phyloP scores from a whole-genome alignment of 2,888 invertebrate genomes.

The Eupithecia abbreviata region DNA sequence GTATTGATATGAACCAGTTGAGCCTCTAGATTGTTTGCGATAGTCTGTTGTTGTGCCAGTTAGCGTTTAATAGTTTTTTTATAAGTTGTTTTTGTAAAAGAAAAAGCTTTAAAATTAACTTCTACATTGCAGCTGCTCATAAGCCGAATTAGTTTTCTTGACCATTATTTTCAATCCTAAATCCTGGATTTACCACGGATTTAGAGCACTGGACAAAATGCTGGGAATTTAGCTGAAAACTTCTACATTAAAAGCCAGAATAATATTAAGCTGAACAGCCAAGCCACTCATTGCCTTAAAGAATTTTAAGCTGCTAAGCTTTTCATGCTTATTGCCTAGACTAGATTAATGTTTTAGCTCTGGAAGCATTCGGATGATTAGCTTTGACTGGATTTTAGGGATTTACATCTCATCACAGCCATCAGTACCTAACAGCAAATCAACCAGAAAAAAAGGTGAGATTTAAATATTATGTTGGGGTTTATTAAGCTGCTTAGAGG shows the following conservation, averaged over 20 bases:
- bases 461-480: too few species aligned
- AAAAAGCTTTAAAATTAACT: slow-evolving; percentile 3
- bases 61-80: too few species aligned
- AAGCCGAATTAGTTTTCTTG: slow-evolving; percentile 39
- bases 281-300: slow-evolving; percentile 37
- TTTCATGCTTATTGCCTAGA: slow-evolving; percentile 28
- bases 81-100: neutral
- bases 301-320: slow-evolving; percentile 35
- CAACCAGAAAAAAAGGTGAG: neutral
- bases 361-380: slow-evolving; percentile 1
- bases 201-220: slow-evolving; percentile 39
- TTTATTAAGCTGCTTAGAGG: too few species aligned
- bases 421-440: neutral
- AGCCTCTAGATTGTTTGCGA: neutral
- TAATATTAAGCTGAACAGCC: slow-evolving; percentile 41
- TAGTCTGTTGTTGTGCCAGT: too few species aligned
- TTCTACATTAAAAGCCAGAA: slow-evolving; percentile 40
- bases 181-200: slow-evolving; percentile 42
- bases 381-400: neutral
- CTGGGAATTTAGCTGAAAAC: slow-evolving; percentile 37
- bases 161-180: slow-evolving; percentile 36
- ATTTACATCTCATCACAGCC: neutral
- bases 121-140: slow-evolving; percentile 21
- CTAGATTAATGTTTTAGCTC: slow-evolving; percentile 19
- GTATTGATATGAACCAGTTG: neutral